Base-by-base conservation (phyloP, 2,888 invertebrate genomes). In the Steinernema carpocapsae region DNA sequence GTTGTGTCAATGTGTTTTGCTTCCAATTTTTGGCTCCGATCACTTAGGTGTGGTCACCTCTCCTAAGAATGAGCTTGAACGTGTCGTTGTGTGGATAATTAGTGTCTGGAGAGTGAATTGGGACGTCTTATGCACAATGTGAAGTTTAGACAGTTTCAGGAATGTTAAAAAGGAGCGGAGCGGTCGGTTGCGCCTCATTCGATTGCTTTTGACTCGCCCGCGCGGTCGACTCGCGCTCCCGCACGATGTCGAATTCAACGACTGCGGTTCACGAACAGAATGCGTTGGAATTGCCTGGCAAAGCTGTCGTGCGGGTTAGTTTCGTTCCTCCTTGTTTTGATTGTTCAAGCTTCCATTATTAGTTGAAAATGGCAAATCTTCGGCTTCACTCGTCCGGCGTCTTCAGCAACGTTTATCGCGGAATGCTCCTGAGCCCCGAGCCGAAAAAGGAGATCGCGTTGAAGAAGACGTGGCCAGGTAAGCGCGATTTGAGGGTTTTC, bases 401-500 rank as follows among this genome's bases (percentile, higher is more conserved):
- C 24, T 79, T 79, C 75, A 74, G 74, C 43, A 79, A 79, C 71
- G 79, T 79, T 70, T 79, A 79, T 72, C 72, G 76, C 59, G 80
- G 73, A 29, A 71, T 37, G 14, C 52, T 78, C 0, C 19, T 78
- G 29, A 56, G 59, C 0, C 77, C 72, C 17, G 77, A 75, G 12
- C 71, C 76, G 3, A 74, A 74, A 43, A 76, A 76, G 24, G 82
- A 83, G 46, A 76, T 83, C 46, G 83, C 83, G 10, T 78, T 83
- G 72, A 83, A 83, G 73, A 83, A 83, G 70, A 83, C 83, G 17
- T 83, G 83, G 83, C 80, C 80, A 17, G 77, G 78, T 77, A 75
- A 10, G 22, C 14, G 12, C 19, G 7, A 45, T 7, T 45, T 12
- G 43, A 43, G 10, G 43, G 14, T 43, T 43, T 12, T 14, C 7